These are phyloP conservation scores for Hormaphis cornu DNA, from an alignment of 1,140 invertebrate species.

Conservation along the genomic window DNA sequence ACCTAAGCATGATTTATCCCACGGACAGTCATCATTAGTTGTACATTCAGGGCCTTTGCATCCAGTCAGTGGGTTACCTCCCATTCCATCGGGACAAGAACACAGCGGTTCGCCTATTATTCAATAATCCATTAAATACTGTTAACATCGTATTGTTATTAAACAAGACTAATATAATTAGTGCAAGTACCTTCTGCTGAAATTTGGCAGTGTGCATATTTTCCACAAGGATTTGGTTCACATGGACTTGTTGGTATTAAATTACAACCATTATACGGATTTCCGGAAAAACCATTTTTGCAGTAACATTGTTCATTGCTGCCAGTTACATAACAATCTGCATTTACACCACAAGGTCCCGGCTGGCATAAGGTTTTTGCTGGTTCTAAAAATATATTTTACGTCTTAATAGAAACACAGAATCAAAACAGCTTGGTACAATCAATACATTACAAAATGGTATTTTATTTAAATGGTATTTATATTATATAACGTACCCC, in stretches of 20 bases:
- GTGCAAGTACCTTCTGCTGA: slow-evolving; percentile 45
- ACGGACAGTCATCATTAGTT: slow-evolving; percentile 61
- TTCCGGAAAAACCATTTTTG: slow-evolving; percentile 58
- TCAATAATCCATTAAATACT: neutral
- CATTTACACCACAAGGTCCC: slow-evolving; percentile 66
- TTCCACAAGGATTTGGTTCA: slow-evolving; percentile 66
- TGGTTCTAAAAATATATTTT: slow-evolving; percentile 37
- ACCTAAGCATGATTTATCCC: slow-evolving; percentile 63
- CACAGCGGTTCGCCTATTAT: slow-evolving; percentile 55
- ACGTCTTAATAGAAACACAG: slow-evolving; percentile 11
- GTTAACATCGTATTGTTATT: neutral
- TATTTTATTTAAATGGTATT: neutral
- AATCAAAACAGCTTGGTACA: neutral
- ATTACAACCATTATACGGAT: slow-evolving; percentile 63
- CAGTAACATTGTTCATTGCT: slow-evolving; percentile 69
- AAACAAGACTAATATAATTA: neutral
- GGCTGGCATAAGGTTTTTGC: slow-evolving; percentile 57
- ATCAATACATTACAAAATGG: neutral
- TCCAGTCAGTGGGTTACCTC: slow-evolving; percentile 67
- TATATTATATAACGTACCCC: slow-evolving; percentile 42
- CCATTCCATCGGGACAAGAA: slow-evolving; percentile 60
- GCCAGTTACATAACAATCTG: slow-evolving; percentile 64
- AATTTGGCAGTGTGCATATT: slow-evolving; percentile 60
- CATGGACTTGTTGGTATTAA: slow-evolving; percentile 55
- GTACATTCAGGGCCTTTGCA: slow-evolving; percentile 67